Base-by-base conservation (phyloP, 2,797 vertebrate genomes). In the Microctenopoma lineatum region DNA sequence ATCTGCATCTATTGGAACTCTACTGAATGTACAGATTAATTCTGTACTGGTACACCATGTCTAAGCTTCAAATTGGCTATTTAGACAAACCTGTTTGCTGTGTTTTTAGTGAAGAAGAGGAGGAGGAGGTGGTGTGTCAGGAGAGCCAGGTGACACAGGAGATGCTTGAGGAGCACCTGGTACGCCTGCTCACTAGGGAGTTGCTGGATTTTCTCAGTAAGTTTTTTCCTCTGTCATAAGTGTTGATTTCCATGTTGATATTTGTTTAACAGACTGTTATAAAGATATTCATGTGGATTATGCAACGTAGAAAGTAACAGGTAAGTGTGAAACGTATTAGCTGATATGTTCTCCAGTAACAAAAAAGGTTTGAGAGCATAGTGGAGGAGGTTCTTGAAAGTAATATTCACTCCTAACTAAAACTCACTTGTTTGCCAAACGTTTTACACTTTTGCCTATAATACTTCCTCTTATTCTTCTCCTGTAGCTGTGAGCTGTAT, bases 191-290 rank as follows among this genome's bases (percentile, higher is more conserved):
- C 85, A 98, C 96, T 21, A 95, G 96, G 69, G 98, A 99, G 90
- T 93, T 98, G 76, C 94, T 98, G 94, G 97, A 99, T 87, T 93
- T 99, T 0, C 94, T 98, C 86, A 90, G 98, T 99, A 93, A 95
- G 97, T 95, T 32, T 39, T n/a, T 7, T n/a, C 4, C 4, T 53
- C 16, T 56, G 6, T 13, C 7, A 0, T 25, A 16, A 38, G 11
- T 9, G 2, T 11, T 6, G 29, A 41, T 7, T 45, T 16, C 4
- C 4, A 7, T 7, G 41, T 16, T 2, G 1, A 5, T 41, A 39
- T 32, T 32, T 46, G 21, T 15, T 15, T 16, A 42, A n/a, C 27
- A 36, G 54, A 36, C 38, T 5, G 15, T 58, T 29, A 2, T 1
- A 27, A 32, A 21, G 10, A 44, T 47, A 5, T 32, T 21, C n/a